These are phyloP conservation scores for Vulpes ferrilata DNA, from an alignment of 2,113 vertebrate genomes.

Conservation along the genomic window DNA sequence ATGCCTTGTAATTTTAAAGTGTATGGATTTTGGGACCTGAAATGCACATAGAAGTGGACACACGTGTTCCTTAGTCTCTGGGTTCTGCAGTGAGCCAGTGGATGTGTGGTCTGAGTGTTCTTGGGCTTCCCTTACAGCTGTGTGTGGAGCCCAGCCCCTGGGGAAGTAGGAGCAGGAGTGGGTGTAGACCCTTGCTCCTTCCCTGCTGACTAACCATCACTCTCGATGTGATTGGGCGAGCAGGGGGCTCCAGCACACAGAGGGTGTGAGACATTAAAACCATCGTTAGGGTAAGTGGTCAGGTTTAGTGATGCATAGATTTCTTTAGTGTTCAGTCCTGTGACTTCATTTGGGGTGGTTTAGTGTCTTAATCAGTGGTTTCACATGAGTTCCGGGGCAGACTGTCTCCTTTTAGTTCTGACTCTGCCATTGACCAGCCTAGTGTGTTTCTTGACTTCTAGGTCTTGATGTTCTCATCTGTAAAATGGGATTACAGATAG, in stretches of 20 bases:
- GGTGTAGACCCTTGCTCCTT: neutral
- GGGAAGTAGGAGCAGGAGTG: no score
- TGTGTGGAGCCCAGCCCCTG: neutral
- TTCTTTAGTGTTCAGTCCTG: neutral
- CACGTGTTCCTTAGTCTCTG: neutral
- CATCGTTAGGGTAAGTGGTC: rapidly evolving
- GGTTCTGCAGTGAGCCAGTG: neutral
- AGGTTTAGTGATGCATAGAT: rapidly evolving
- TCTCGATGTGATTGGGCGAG: no score
- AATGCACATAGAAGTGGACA: neutral
- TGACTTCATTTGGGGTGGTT: neutral
- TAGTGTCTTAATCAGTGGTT: neutral
- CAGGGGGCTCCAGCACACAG: neutral
- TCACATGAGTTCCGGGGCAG: neutral
- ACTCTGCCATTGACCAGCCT: neutral
- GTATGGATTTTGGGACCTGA: neutral
- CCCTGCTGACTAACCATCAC: neutral
- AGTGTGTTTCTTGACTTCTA: neutral
- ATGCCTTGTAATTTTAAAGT: neutral
- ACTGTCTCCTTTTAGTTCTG: neutral
- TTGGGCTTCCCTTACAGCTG: neutral
- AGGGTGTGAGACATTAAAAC: neutral
- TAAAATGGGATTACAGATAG: neutral
- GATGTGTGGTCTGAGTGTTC: neutral
- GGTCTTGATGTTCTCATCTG: neutral